Base-by-base conservation (phyloP, 2,797 vertebrate species). In the Oryzias sinensis region DNA sequence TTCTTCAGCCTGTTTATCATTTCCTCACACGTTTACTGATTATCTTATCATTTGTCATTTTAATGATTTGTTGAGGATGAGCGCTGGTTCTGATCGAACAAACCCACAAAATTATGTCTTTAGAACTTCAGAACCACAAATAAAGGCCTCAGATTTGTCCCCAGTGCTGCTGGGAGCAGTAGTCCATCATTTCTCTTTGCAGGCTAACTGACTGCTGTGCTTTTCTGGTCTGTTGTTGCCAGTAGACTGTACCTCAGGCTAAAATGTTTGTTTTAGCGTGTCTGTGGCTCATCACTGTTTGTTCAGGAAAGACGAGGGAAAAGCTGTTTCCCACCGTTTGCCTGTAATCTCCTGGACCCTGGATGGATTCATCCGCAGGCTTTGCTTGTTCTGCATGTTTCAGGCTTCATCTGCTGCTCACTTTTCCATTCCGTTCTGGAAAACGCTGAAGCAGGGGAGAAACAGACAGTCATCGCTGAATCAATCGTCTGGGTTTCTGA, bases 251-350 rank as follows among this genome's bases (percentile, higher is more conserved):
- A 16, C 17, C 24, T 18, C 43, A 13, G 2, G 20, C 18, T 24
- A 25, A 14, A 37, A 15, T n/a, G 22, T 67, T 64, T 50, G 37
- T 49, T 64, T 49, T 29, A 8, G 47, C 22, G 40, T 14, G 37
- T 20, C 50, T 7, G 25, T 42, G 64, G 52, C 53, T 15, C 2
- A 9, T 43, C 60, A 5, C 18, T 55, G 63, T 59, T 49, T 61
- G 15, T 53, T 60, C 16, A 24, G 49, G n/a, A 47, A 14, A 46
- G 48, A 47, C 62, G 43, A 54, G 48, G 40, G 59, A 33, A 48
- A 48, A 37, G 53, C 25, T 33, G 59, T 62, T 75, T 78, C 68
- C 66, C 75, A 72, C 62, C 64, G 59, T 55, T 9, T 33, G n/a
- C 40, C 25, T 4, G 43, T 66, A 58, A 75, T 81, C 77, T 59